These are phyloP conservation scores for Endotricha flammealis DNA, from an alignment of 2,888 invertebrate species.

Conservation along the genomic window DNA sequence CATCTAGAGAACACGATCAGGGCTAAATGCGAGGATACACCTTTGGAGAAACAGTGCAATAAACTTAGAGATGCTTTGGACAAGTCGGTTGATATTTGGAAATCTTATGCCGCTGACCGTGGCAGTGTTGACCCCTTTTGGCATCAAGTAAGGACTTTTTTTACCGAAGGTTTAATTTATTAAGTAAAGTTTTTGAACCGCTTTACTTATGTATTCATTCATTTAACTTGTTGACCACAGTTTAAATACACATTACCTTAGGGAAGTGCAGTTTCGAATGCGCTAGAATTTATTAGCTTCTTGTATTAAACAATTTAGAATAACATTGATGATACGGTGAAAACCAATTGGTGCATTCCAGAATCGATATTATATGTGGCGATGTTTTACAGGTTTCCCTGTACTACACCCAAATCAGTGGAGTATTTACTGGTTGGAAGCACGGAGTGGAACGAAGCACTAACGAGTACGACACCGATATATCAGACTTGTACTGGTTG, in stretches of 20 bases:
- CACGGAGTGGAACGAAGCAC: constrained; percentile 82
- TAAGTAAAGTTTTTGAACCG: too few species aligned
- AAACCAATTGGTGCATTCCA: too few species aligned
- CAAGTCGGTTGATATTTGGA: constrained; percentile 80
- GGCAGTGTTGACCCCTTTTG: constrained; percentile 82
- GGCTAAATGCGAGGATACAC: constrained; percentile 69
- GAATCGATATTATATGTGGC: too few species aligned
- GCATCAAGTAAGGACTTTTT: constrained; percentile 83
- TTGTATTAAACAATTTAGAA: too few species aligned
- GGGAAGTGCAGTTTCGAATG: too few species aligned
- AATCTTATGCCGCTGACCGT: constrained; percentile 72
- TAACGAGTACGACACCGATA: constrained; percentile 77
- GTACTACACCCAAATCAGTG: constrained; percentile 87
- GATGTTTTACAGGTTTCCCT: constrained; percentile 80
- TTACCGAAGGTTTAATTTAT: not conserved
- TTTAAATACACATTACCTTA: too few species aligned
- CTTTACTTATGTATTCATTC: too few species aligned
- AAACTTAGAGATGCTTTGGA: constrained; percentile 81
- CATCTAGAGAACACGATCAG: constrained; percentile 86
- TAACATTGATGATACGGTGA: too few species aligned
- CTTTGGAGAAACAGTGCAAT: constrained; percentile 78
- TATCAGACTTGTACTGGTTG: constrained; percentile 84
- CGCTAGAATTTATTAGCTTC: too few species aligned
- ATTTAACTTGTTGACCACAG: too few species aligned
- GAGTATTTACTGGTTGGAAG: constrained; percentile 86